Conservation (phyloP, 1,140 invertebrate genomes). For the Papilio helenus region DNA sequence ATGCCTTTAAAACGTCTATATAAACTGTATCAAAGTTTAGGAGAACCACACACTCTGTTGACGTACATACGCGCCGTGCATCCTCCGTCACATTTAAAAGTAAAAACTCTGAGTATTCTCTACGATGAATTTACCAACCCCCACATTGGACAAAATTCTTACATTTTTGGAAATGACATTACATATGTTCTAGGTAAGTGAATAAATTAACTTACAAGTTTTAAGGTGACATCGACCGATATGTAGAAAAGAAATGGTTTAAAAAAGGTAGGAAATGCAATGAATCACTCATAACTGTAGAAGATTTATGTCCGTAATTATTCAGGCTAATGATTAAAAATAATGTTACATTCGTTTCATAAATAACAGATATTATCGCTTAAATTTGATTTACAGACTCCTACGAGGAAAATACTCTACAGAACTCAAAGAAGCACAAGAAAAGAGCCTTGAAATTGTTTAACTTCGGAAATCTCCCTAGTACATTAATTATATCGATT, state of each 20-base stretch:
- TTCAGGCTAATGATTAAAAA: not conserved
- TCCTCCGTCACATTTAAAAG: conserved; percentile 50
- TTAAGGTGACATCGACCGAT: not conserved
- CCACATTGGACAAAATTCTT: conserved; percentile 61
- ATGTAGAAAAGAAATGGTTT: not conserved
- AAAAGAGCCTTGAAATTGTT: conserved; percentile 56
- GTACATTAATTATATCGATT: conserved; percentile 63
- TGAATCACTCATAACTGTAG: too few species aligned
- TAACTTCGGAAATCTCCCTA: conserved; percentile 68
- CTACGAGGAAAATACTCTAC: not conserved
- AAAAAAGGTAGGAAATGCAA: not conserved
- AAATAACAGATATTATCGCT: not conserved
- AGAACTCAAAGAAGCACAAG: not conserved
- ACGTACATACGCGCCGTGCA: conserved; percentile 69
- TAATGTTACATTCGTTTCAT: too few species aligned
- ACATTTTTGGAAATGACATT: conserved; percentile 69
- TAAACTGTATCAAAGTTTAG: conserved; percentile 75
- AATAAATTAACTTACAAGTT: conserved; percentile 6
- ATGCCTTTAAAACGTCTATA: conserved; percentile 81
- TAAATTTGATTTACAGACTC: conserved; percentile 2
- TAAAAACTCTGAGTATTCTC: conserved; percentile 42
- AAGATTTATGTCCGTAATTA: not conserved
- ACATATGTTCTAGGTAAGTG: conserved; percentile 57
- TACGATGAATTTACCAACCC: conserved; percentile 48
- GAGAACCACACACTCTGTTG: conserved; percentile 78